These are phyloP conservation scores for Cephalophus harveyi DNA, from an alignment of 2,113 vertebrate species.

Conservation along the genomic window DNA sequence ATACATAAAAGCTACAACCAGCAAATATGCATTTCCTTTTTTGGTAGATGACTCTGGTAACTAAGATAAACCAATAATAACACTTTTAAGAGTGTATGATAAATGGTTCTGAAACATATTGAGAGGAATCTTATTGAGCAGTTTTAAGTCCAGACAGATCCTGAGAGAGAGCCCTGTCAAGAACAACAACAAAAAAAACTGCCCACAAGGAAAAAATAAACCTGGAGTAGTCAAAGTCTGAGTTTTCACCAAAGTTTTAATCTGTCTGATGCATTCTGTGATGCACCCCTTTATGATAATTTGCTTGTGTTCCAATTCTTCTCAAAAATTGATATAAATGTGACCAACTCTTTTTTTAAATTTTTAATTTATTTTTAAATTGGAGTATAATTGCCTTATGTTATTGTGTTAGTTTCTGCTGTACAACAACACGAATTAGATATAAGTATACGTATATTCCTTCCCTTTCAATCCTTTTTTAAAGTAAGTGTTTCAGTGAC, in stretches of 20 bases:
- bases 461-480: background rate
- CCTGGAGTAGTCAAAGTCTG: background rate
- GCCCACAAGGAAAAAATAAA: background rate
- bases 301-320: background rate
- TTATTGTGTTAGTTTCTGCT: background rate
- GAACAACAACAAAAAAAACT: background rate
- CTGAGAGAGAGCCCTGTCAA: constrained; percentile 35
- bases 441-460: background rate
- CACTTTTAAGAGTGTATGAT: constrained; percentile 33
- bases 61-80: constrained; percentile 70
- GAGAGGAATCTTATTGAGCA: constrained; percentile 51
- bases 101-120: constrained; percentile 45
- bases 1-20: constrained; percentile 35
- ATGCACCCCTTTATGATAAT: background rate
- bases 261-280: background rate
- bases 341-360: background rate
- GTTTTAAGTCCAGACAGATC: constrained; percentile 31
- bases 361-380: background rate
- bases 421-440: background rate
- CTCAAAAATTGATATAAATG: background rate
- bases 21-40: constrained; percentile 53
- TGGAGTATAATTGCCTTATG: background rate
- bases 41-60: constrained; percentile 61
- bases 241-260: background rate
- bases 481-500: background rate